phyloP scores from a whole-genome alignment of 2,888 invertebrate species.

The Meteorus cinctellus region DNA sequence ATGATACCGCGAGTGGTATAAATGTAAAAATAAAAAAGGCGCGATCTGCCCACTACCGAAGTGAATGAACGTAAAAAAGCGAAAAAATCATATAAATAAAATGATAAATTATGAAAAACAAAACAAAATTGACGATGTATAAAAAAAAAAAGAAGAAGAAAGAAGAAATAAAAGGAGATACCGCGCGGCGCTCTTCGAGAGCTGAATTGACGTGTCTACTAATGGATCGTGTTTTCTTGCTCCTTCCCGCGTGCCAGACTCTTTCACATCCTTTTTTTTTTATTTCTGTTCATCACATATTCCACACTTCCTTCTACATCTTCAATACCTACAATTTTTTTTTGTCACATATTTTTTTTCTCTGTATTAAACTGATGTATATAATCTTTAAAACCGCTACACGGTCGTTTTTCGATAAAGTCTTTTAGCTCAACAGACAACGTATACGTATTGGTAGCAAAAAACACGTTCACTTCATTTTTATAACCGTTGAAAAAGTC shows the following conservation, averaged over 20 bases:
- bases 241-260: slow-evolving; percentile 47
- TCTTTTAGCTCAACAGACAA: slow-evolving; percentile 26
- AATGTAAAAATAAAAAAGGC: slow-evolving; percentile 33
- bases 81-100: slow-evolving; percentile 46
- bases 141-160: slow-evolving; percentile 38
- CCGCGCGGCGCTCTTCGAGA: slow-evolving; percentile 68
- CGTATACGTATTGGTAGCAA: slow-evolving; percentile 20
- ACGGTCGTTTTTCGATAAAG: slow-evolving; percentile 19
- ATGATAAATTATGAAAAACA: slow-evolving; percentile 52
- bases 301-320: slow-evolving; percentile 39
- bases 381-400: slow-evolving; percentile 60
- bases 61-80: slow-evolving; percentile 3
- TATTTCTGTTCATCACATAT: slow-evolving; percentile 35
- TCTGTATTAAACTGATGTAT: slow-evolving; percentile 44
- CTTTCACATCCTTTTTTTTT: slow-evolving; percentile 11
- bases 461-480: slow-evolving; percentile 18
- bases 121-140: background rate
- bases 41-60: slow-evolving; percentile 17
- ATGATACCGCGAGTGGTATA: slow-evolving; percentile 61
- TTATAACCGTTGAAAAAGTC: background rate
- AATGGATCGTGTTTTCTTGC: slow-evolving; percentile 70
- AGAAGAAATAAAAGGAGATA: slow-evolving; percentile 18
- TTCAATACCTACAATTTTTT: slow-evolving; percentile 26
- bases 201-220: slow-evolving; percentile 72
- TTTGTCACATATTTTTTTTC: background rate